Evolutionary conservation across 2,888 invertebrate species (phyloP), one percentile per base, ranked within the genome.

Genomic region (Lagria hirta): DNA sequence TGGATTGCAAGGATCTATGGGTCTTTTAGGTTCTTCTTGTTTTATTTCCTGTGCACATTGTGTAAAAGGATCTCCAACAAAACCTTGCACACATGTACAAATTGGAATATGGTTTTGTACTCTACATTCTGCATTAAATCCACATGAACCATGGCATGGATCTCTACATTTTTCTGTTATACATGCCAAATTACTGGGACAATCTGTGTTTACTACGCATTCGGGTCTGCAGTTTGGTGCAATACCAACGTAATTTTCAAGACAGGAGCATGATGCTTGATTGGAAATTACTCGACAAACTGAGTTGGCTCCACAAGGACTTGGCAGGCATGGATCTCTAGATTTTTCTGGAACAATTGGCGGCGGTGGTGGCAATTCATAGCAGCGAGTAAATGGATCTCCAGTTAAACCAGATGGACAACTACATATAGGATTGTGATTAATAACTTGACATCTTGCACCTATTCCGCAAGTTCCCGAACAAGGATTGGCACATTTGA

Each of bases 151-250:
- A 3, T 76, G 75, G 54, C 85, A 86, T 7, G 85, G 84, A 70
- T 86, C 81, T 51, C 80, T 72, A 57, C 86, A 86, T 63, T 82
- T 84, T 62, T 83, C 83, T 2, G 81, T 79, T 45, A 84, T 82
- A 60, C 86, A 86, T 8, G 85, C 82, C 52, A 76, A 73, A 54
- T 78, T 76, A 0, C 82, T 77, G 1, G 81, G 70, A 57, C 86
- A 86, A 55, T 84, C 84, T 49, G 80, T 81, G 64, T 84, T 84
- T 48, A 81, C 80, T 10, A 80, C 73, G 68, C 84, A 85, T 70
- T 84, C 84, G 2, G 88, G 88, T 58, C 81, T 76, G 60, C 88
- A 89, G 62, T 82, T 80, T 32, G 87, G 87, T 15, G 89, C 86
- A n/a, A 79, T 73, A 40, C 89, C 89, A 44, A 82, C 74, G 64